Conservation (phyloP, 1,140 invertebrate species). For the Eriosoma lanigerum region DNA sequence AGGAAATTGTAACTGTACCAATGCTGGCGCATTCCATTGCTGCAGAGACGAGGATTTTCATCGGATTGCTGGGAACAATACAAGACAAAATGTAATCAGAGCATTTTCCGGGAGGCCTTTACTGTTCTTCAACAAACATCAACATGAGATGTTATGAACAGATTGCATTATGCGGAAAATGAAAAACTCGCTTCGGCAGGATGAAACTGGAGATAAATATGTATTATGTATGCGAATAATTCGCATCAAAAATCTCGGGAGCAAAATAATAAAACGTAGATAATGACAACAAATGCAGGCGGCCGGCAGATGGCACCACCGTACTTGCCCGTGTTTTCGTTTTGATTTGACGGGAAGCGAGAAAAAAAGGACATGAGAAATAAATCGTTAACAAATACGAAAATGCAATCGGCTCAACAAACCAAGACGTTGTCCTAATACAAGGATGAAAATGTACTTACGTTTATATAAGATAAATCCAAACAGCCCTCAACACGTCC, state of each 20-base stretch:
- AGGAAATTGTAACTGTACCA: not conserved
- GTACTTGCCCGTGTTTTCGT: constrained; percentile 34
- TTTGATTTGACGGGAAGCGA: constrained; percentile 38
- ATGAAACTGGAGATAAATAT: too few species aligned
- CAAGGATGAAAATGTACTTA: not conserved
- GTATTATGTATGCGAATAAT: not conserved
- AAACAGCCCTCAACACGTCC: constrained; percentile 35
- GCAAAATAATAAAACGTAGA: constrained; percentile 44
- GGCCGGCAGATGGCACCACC: constrained; percentile 38
- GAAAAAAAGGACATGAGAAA: constrained; percentile 42
- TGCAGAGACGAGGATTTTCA: not conserved
- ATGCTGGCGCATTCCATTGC: constrained; percentile 45
- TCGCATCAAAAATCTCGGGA: not conserved
- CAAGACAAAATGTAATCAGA: not conserved
- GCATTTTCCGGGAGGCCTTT: not conserved
- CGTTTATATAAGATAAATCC: not conserved
- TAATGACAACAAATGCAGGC: constrained; percentile 48
- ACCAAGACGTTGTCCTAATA: not conserved
- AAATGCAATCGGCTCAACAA: not conserved
- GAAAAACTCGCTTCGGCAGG: too few species aligned
- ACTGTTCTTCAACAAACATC: too few species aligned
- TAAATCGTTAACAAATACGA: constrained; percentile 39
- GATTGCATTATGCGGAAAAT: not conserved
- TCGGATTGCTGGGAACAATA: not conserved
- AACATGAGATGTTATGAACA: not conserved